These are phyloP conservation scores for Adelognathus sp. DNA, from an alignment of 2,888 invertebrate species.

Conservation along the genomic window DNA sequence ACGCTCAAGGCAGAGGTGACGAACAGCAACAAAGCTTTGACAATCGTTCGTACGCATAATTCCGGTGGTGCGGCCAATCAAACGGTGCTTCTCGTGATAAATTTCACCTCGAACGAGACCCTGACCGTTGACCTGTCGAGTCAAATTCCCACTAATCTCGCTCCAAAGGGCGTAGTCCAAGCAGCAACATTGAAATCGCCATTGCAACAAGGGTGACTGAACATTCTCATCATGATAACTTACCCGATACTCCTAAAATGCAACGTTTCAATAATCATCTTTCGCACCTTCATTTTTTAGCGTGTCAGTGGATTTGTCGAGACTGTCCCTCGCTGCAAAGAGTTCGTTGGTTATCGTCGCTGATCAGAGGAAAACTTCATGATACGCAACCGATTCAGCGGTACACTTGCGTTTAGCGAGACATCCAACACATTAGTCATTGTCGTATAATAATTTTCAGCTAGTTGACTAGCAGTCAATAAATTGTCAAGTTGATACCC, in stretches of 20 bases:
- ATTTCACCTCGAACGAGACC: constrained; percentile 81
- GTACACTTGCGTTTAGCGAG: neutral
- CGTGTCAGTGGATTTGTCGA: neutral
- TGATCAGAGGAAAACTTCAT: neutral
- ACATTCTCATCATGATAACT: too few relatives aligned
- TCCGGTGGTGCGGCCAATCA: constrained; percentile 26
- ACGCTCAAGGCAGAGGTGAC: constrained; percentile 83
- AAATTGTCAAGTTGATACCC: neutral
- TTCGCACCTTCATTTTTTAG: too few relatives aligned
- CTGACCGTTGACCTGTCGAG: constrained; percentile 83
- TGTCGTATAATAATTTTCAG: neutral
- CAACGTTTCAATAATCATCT: too few relatives aligned
- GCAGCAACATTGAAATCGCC: constrained; percentile 82
- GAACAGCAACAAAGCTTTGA: constrained; percentile 77
- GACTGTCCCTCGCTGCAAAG: neutral
- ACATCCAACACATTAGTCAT: neutral
- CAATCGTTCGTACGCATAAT: constrained; percentile 51
- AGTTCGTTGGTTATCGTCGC: neutral
- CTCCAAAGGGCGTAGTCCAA: constrained; percentile 79
- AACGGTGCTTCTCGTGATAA: constrained; percentile 67
- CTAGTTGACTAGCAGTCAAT: neutral
- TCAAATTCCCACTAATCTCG: constrained; percentile 80
- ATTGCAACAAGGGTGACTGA: constrained; percentile 83
- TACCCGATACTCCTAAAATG: too few relatives aligned
- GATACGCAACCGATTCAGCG: neutral